A percentile compares a stretch with the other conserved stretches of the same genome.
Evolutionary conservation across 2,888 invertebrate genomes (phyloP).

Genomic region (Ramazzottius varieornatus): DNA sequence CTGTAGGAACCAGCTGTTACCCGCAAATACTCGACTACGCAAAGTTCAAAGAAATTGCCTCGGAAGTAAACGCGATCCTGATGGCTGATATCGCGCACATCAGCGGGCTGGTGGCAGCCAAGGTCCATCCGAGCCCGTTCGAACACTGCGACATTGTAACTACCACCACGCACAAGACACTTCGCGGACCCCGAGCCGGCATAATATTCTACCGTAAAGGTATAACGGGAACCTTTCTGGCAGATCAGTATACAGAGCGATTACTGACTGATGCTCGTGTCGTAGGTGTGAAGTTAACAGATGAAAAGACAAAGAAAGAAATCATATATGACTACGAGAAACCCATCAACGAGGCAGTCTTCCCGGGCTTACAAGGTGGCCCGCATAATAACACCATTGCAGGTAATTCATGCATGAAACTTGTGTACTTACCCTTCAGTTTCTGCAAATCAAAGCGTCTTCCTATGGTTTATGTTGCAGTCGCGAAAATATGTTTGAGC

Average conservation of each 20-base stretch:
- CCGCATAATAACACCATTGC: conserved; percentile 93
- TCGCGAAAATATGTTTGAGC: conserved; percentile 1
- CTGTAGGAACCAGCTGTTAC: conserved; percentile 53
- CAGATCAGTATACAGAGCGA: neutral
- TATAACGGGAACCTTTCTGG: conserved; percentile 11
- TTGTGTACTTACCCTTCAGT: neutral
- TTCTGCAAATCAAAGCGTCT: neutral
- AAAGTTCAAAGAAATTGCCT: conserved; percentile 41
- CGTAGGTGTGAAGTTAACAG: conserved; percentile 40
- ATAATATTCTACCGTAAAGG: conserved; percentile 75
- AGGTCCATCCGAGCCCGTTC: conserved; percentile 64
- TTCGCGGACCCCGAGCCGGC: conserved; percentile 50
- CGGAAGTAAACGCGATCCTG: conserved; percentile 49
- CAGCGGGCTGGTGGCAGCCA: conserved; percentile 67
- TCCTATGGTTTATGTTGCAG: conserved; percentile 3
- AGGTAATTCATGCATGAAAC: conserved; percentile 28
- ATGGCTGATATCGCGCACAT: conserved; percentile 91
- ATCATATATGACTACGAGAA: conserved; percentile 60
- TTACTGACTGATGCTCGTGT: neutral
- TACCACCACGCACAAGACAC: conserved; percentile 80
- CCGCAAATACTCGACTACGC: conserved; percentile 72
- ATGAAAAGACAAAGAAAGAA: conserved; percentile 48
- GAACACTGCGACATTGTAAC: conserved; percentile 69
- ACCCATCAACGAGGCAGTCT: conserved; percentile 64
- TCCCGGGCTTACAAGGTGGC: conserved; percentile 83